These are phyloP conservation scores for Rachycentron canadum DNA, from an alignment of 2,797 vertebrate species.

Conservation along the genomic window DNA sequence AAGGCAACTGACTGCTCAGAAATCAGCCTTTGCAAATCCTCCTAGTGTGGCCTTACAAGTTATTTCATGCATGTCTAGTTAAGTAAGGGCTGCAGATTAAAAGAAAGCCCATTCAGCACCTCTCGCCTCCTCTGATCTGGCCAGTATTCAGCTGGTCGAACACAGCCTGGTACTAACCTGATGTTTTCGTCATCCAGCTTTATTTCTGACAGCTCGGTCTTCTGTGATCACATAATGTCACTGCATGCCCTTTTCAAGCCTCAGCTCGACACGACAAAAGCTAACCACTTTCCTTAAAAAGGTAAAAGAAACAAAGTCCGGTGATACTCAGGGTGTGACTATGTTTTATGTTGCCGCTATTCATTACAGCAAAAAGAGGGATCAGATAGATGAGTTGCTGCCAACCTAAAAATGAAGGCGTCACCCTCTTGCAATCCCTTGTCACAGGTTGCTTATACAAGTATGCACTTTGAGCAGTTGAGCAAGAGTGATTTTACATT, in stretches of 20 bases:
- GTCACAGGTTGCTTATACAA: not conserved
- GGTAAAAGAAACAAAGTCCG: slow-evolving; percentile 12
- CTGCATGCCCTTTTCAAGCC: slow-evolving; percentile 60
- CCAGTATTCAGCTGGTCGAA: slow-evolving; percentile 26
- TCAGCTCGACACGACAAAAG: slow-evolving; percentile 34
- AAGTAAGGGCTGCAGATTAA: slow-evolving; percentile 31
- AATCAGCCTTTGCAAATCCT: slow-evolving; percentile 18
- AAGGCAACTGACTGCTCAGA: slow-evolving; percentile 21
- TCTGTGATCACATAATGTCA: slow-evolving; percentile 61
- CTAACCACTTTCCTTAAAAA: slow-evolving; percentile 40
- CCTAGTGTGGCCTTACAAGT: slow-evolving; percentile 45
- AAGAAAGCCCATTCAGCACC: slow-evolving; percentile 36
- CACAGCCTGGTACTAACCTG: slow-evolving; percentile 40
- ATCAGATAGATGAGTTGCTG: not conserved
- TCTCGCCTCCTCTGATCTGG: slow-evolving; percentile 26
- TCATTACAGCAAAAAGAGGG: not conserved
- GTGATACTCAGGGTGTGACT: not conserved
- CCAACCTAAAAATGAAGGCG: slow-evolving; percentile 8
- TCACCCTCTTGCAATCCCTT: not conserved
- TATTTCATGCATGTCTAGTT: slow-evolving; percentile 57
- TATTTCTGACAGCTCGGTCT: slow-evolving; percentile 58
- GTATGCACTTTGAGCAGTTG: too few species aligned
- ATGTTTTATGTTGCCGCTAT: slow-evolving; percentile 1
- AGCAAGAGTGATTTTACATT: too few species aligned
- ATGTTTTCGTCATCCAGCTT: slow-evolving; percentile 40